Conservation (phyloP, 2,888 invertebrate genomes). For the Ormyrus rosae region DNA sequence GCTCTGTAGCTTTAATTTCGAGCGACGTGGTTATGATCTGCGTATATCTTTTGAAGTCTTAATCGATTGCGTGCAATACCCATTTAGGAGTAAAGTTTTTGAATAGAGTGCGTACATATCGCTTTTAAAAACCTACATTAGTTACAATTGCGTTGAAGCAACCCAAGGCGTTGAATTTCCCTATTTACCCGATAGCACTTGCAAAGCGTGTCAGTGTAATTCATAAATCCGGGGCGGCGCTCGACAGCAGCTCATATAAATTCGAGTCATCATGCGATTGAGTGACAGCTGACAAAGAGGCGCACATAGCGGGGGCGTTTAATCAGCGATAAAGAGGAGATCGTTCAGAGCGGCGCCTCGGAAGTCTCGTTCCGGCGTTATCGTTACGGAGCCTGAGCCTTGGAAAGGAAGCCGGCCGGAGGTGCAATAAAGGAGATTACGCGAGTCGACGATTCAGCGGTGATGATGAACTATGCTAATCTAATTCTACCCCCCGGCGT, state of each 20-base stretch:
- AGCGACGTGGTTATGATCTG: no score
- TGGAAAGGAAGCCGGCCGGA: conserved; percentile 1
- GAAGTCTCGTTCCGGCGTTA: background rate
- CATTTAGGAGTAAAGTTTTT: no score
- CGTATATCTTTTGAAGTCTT: no score
- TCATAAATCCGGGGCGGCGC: no score
- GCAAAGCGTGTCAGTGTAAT: no score
- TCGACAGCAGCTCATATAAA: background rate
- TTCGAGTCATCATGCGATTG: conserved; percentile 15
- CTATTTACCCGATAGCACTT: no score
- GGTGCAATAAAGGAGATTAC: conserved; percentile 42
- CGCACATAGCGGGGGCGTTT: conserved; percentile 25
- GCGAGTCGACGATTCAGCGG: conserved; percentile 20
- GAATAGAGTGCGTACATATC: no score
- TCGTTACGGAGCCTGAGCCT: background rate
- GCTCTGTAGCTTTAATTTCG: no score
- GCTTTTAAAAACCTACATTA: no score
- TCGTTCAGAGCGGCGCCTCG: conserved; percentile 6
- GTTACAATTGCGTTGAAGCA: no score
- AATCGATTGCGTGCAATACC: no score
- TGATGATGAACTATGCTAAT: conserved; percentile 51
- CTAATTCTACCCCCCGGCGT: conserved; percentile 16
- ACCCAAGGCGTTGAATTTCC: no score
- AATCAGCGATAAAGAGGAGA: conserved; percentile 36
- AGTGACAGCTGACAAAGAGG: conserved; percentile 24